These are phyloP conservation scores for Fregata magnificens DNA, from an alignment of 2,113 vertebrate species.

Conservation along the genomic window DNA sequence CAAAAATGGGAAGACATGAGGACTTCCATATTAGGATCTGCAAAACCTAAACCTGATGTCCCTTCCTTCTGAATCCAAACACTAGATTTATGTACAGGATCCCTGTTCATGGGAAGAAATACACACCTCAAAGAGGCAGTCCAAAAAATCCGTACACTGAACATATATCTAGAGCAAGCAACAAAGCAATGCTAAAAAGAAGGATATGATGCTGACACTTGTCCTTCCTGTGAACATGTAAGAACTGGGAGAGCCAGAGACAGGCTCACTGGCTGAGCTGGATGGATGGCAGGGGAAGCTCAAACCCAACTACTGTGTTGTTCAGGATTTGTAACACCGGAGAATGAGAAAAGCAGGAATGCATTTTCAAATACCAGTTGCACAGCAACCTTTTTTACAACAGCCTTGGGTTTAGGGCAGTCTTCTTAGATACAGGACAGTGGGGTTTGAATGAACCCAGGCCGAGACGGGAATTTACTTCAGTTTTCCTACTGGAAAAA, in stretches of 20 bases:
- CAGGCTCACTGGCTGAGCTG: not conserved
- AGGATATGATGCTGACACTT: accelerated
- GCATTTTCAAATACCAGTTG: not conserved
- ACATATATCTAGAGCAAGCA: not conserved
- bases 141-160: not conserved
- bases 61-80: not conserved
- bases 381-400: not conserved
- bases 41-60: not conserved
- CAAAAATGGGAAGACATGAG: accelerated
- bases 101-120: not conserved
- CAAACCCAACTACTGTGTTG: not conserved
- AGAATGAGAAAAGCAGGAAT: not conserved
- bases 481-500: not conserved
- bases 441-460: not conserved
- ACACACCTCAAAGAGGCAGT: not conserved
- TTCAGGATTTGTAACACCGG: not conserved
- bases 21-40: not conserved
- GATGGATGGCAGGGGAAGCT: not conserved
- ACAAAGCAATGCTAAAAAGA: not conserved
- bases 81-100: not conserved
- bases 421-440: not conserved
- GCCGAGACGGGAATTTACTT: not conserved
- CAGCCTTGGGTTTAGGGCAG: not conserved
- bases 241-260: not conserved
- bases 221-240: not conserved